A percentile compares a stretch with the other conserved stretches of the same genome.
Conservation (phyloP, 2,113 vertebrate genomes). For the Labeo rohita region DNA sequence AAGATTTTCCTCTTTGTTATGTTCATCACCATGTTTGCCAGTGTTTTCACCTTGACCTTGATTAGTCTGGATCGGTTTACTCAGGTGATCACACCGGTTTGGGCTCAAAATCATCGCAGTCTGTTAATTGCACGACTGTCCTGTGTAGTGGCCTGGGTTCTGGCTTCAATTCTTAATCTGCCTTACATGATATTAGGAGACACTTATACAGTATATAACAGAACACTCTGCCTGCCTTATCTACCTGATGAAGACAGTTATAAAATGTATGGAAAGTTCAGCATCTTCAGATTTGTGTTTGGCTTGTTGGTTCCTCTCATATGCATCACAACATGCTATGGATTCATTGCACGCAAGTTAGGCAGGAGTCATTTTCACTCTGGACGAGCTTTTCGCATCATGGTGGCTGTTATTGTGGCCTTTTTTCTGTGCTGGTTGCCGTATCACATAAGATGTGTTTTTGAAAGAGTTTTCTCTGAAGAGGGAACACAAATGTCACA, state of each 20-base stretch:
- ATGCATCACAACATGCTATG: constrained; percentile 73
- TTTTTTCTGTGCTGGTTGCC: constrained; percentile 84
- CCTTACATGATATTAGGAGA: constrained; percentile 75
- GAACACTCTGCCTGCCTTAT: neutral
- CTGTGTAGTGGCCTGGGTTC: constrained; percentile 51
- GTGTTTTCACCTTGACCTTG: constrained; percentile 74
- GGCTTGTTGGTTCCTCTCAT: constrained; percentile 79
- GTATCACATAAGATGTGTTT: constrained; percentile 70
- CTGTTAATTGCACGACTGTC: constrained; percentile 42
- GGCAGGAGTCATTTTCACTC: constrained; percentile 58
- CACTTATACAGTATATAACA: neutral
- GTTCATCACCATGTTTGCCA: constrained; percentile 84
- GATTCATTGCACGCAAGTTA: constrained; percentile 65
- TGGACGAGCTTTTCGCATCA: constrained; percentile 67
- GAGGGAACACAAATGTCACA: neutral
- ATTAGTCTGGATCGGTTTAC: constrained; percentile 82
- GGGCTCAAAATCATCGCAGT: constrained; percentile 81
- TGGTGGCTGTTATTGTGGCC: constrained; percentile 62
- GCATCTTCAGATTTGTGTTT: constrained; percentile 64
- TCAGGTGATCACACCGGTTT: constrained; percentile 77
- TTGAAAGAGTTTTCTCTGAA: constrained; percentile 55
- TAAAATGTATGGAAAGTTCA: neutral
- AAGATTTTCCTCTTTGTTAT: constrained; percentile 77
- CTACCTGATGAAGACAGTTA: neutral
- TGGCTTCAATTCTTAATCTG: constrained; percentile 72